Conservation (phyloP, 2,888 invertebrate species). For the Papilio protenor region DNA sequence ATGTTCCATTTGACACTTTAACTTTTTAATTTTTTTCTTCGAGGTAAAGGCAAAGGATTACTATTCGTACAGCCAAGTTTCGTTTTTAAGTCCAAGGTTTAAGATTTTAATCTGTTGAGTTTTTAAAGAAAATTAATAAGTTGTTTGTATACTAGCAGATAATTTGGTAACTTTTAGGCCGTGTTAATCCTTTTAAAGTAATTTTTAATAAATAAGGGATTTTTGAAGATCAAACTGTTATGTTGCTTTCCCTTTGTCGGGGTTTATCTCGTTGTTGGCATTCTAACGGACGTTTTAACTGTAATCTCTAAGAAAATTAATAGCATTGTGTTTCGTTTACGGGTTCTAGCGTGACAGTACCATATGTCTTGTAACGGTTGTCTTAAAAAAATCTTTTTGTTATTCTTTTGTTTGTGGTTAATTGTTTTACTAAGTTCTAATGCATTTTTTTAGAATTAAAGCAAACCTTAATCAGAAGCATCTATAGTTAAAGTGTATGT, state of each 20-base stretch:
- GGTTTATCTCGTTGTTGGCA: constrained; percentile 50
- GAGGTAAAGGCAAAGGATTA: constrained; percentile 10
- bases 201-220: constrained; percentile 23
- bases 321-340: constrained; percentile 36
- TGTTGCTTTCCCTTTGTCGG: constrained; percentile 26
- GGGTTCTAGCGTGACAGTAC: constrained; percentile 17
- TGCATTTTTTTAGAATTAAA: not conserved
- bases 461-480: not conserved
- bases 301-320: constrained; percentile 36
- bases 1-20: constrained; percentile 1
- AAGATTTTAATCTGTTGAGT: constrained; percentile 12
- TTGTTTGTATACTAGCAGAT: constrained; percentile 14
- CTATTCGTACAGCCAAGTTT: constrained; percentile 2
- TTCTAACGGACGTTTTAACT: constrained; percentile 47
- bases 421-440: not conserved
- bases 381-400: constrained; percentile 25
- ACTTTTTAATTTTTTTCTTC: not conserved
- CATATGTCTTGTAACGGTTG: constrained; percentile 47
- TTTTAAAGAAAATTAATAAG: not conserved
- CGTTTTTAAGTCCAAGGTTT: constrained; percentile 4
- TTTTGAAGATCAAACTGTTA: constrained; percentile 31
- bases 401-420: constrained; percentile 21
- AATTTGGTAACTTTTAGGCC: not conserved
- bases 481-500: not conserved
- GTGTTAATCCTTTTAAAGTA: constrained; percentile 21